Percentiles rank a stretch among this genome's conserved stretches.
Evolutionary conservation across 2,797 vertebrate genomes (phyloP).

Genomic region (Coendou prehensilis): DNA sequence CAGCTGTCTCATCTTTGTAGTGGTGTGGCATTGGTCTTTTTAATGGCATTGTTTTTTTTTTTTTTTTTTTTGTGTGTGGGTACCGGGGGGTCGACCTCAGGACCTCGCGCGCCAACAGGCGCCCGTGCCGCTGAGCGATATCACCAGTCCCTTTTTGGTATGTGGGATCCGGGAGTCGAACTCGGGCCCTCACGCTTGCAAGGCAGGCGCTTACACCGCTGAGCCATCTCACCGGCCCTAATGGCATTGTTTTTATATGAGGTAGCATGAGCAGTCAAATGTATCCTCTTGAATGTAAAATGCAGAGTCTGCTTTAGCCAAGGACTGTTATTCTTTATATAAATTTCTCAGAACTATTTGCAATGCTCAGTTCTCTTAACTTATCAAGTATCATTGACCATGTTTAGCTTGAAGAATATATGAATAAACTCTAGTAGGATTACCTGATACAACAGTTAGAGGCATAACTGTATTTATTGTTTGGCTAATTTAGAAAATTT

Average conservation of each 20-base stretch:
- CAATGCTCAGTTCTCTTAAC: background rate
- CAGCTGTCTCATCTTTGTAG: background rate
- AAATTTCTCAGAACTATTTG: conserved; percentile 6
- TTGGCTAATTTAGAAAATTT: background rate
- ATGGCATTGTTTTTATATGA: background rate
- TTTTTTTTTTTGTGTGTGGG: too few relatives aligned
- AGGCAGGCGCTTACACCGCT: too few relatives aligned
- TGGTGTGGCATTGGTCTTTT: background rate
- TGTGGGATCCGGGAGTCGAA: too few relatives aligned
- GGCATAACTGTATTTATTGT: background rate
- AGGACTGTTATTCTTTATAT: background rate
- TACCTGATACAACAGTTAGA: background rate
- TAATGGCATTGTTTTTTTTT: background rate
- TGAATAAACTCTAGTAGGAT: conserved; percentile 14
- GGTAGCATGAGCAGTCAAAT: background rate
- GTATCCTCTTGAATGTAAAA: conserved; percentile 45
- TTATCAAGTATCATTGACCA: background rate
- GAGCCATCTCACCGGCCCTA: too few relatives aligned
- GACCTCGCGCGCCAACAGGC: too few relatives aligned
- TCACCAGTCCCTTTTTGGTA: too few relatives aligned
- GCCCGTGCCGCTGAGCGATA: too few relatives aligned
- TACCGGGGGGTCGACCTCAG: too few relatives aligned
- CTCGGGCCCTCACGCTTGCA: too few relatives aligned
- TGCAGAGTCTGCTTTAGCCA: background rate
- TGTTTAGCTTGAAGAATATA: conserved; percentile 25